Base-by-base conservation (phyloP, 2,113 vertebrate genomes). In the Cromileptes altivelis region DNA sequence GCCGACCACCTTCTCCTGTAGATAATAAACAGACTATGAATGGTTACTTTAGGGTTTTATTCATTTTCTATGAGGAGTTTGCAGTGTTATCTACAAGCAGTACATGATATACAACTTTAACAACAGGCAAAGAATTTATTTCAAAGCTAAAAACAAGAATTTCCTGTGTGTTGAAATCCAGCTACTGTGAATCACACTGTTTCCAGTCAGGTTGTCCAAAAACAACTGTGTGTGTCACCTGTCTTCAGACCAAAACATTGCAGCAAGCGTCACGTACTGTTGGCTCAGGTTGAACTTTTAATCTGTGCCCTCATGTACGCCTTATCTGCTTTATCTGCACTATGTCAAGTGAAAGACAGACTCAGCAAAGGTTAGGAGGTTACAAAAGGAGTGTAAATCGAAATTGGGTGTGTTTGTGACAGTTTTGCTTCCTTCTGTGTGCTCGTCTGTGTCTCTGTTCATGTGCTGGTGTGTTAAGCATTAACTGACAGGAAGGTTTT, bases 311-410 rank as follows among this genome's bases (percentile, higher is more conserved):
- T 53, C 52, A 67, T 61, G 33, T 15, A 19, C 3, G 11, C 21
- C n/a, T 75, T 70, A 76, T 86, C 82, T 82, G 67, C 33, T 70
- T 53, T 27, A 76, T 78, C 61, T 78, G 62, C 47, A 19, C 70
- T 50, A n/a, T 25, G 62, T 45, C 42, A 53, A 45, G 23, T 37
- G 14, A 88, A 74, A 61, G 6, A 40, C 57, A 7, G 5, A 75
- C 56, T 80, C 86, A 40, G 83, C 79, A 82, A 45, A 89, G 70
- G 82, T 60, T 61, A 53, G 23, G 76, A 71, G 80, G 73, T 82
- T 18, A 71, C 64, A 68, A 61, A 40, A 83, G 45, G 72, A 65
- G 60, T 65, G 64, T 65, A 75, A 85, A 86, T 73, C 1, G 13
- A 78, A 84, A 84, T 55, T 3, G 0, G 40, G 57, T 17, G 12